These are phyloP conservation scores for Pyrochroa serraticornis DNA, from an alignment of 2,888 invertebrate species.

Conservation along the genomic window DNA sequence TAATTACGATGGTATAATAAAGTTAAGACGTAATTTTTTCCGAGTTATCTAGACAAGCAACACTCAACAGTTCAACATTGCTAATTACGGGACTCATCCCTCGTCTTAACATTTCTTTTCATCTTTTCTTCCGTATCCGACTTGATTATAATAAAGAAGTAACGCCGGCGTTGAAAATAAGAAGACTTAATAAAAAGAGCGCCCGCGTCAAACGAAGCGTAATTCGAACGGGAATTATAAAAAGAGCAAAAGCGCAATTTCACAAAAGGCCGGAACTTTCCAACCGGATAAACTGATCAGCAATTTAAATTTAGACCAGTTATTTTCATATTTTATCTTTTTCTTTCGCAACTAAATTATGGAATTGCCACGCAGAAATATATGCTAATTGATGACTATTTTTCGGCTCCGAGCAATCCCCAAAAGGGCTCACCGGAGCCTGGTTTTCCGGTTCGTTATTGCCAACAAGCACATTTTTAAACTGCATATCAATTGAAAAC, in stretches of 20 bases:
- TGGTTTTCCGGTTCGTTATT: too few species aligned
- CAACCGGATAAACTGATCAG: slow-evolving; percentile 59
- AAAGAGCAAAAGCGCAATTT: slow-evolving; percentile 46
- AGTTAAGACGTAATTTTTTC: neutral
- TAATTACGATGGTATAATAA: neutral
- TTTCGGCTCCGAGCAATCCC: neutral
- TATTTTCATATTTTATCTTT: slow-evolving; percentile 45
- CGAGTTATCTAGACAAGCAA: neutral
- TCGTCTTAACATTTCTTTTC: slow-evolving; percentile 1
- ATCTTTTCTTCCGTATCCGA: slow-evolving; percentile 8
- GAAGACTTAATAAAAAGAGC: slow-evolving; percentile 33
- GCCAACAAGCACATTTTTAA: neutral
- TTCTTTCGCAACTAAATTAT: slow-evolving; percentile 11
- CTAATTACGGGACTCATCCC: slow-evolving; percentile 1
- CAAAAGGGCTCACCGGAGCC: too few species aligned
- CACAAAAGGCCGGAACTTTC: slow-evolving; percentile 54
- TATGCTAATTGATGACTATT: slow-evolving; percentile 19
- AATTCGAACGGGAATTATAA: slow-evolving; percentile 47
- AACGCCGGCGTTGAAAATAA: slow-evolving; percentile 24
- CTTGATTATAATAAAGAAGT: slow-evolving; percentile 22
- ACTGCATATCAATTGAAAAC: too few species aligned
- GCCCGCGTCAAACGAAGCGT: slow-evolving; percentile 46
- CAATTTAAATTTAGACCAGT: slow-evolving; percentile 57
- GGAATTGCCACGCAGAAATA: slow-evolving; percentile 11
- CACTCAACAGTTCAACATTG: neutral